A percentile compares a stretch with the other conserved stretches of the same genome.
Conservation (phyloP, 2,888 invertebrate genomes). For the Lasioglossum calceatum region DNA sequence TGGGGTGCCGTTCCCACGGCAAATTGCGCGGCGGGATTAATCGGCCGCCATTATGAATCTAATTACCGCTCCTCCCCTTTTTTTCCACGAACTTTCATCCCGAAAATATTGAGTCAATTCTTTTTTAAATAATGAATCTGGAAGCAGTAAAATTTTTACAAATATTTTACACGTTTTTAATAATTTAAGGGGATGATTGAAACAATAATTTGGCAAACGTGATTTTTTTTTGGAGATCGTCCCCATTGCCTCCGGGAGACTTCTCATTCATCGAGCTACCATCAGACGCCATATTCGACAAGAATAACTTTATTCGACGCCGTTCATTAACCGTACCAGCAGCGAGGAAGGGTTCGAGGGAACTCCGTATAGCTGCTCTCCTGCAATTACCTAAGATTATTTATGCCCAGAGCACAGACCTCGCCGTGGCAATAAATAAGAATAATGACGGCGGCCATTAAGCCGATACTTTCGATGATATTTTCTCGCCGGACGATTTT, state of each 20-base stretch:
- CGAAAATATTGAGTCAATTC: too few relatives aligned
- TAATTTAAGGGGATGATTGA: not conserved
- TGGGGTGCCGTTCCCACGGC: not conserved
- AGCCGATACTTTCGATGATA: conserved; percentile 81
- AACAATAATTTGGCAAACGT: not conserved
- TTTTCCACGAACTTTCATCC: not conserved
- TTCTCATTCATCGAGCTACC: conserved; percentile 65
- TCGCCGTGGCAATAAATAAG: conserved; percentile 79
- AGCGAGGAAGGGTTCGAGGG: conserved; percentile 46
- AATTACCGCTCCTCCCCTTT: not conserved
- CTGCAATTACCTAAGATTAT: conserved; percentile 72
- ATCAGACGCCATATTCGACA: conserved; percentile 79
- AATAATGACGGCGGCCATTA: conserved; percentile 82
- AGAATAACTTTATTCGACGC: conserved; percentile 63
- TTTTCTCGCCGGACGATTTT: conserved; percentile 80
- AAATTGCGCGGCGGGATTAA: not conserved
- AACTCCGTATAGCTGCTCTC: conserved; percentile 56
- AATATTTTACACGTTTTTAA: too few relatives aligned
- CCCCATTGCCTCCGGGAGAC: not conserved
- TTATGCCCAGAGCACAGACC: conserved; percentile 66
- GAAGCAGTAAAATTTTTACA: too few relatives aligned
- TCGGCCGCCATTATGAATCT: not conserved
- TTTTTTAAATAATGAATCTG: too few relatives aligned
- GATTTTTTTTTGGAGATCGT: not conserved
- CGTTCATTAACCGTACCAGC: conserved; percentile 45